These are phyloP conservation scores for Silurus glanis DNA, from an alignment of 2,113 vertebrate genomes.

Conservation along the genomic window DNA sequence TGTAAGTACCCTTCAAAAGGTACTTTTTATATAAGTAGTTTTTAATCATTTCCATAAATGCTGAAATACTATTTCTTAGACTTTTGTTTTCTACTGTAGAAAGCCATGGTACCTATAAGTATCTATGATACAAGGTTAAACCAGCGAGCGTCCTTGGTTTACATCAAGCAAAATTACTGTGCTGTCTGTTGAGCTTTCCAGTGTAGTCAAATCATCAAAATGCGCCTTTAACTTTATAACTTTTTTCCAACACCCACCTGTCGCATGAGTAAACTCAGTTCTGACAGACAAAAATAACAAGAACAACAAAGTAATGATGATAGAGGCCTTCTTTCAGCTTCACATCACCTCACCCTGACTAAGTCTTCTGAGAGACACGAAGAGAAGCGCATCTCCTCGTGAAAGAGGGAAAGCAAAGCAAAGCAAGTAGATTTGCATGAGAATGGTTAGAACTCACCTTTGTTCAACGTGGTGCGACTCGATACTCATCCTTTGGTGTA, in stretches of 20 bases:
- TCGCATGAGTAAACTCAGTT: slow-evolving; percentile 58
- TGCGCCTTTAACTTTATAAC: slow-evolving; percentile 9
- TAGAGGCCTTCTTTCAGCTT: slow-evolving; percentile 64
- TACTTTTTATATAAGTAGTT: neutral
- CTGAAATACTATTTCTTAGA: neutral
- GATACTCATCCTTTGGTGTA: slow-evolving; percentile 66
- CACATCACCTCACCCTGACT: slow-evolving; percentile 59
- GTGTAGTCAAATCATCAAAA: neutral
- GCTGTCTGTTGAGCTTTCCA: slow-evolving; percentile 19
- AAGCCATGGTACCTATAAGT: neutral
- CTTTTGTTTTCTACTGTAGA: neutral
- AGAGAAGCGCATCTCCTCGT: slow-evolving; percentile 32
- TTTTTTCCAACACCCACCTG: slow-evolving; percentile 44
- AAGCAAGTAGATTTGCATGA: slow-evolving; percentile 66
- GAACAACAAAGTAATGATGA: slow-evolving; percentile 18
- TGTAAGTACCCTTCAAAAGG: neutral
- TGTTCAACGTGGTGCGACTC: slow-evolving; percentile 60
- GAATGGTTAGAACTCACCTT: slow-evolving; percentile 68
- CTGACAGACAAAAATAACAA: slow-evolving; percentile 33
- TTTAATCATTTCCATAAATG: neutral
- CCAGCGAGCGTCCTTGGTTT: neutral
- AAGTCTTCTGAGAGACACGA: slow-evolving; percentile 58
- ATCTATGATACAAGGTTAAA: neutral
- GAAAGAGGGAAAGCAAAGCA: slow-evolving; percentile 26
- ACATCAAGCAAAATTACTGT: slow-evolving; percentile 10